These are phyloP conservation scores for Nemopilema nomurai DNA, from an alignment of 30 jellyfish, hydroid and myxozoan genomes.

Conservation along the genomic window DNA sequence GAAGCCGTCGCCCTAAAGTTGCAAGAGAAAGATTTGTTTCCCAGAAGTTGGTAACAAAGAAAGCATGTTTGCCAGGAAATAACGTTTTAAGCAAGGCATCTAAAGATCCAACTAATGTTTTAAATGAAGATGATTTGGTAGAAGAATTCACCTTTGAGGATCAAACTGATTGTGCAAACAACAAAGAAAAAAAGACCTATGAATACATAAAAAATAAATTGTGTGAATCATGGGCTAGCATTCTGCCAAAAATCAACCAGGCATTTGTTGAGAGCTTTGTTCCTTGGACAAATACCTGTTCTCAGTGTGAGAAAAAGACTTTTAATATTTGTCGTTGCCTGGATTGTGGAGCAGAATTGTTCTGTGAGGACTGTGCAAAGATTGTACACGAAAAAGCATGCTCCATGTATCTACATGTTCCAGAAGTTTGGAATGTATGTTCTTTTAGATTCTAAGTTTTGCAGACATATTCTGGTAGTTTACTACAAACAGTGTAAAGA, in stretches of 20 bases:
- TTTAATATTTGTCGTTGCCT: conserved; percentile 12
- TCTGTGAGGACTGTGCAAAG: conserved; percentile 5
- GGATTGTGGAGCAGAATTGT: conserved; percentile 16
- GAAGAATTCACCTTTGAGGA: conserved; percentile 17
- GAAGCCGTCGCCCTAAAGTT: conserved; percentile 19
- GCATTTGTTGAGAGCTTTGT: conserved; percentile 14
- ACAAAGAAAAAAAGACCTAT: background rate
- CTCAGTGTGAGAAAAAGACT: conserved; percentile 7
- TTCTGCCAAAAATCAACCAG: background rate
- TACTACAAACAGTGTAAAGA: background rate
- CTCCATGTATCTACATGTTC: conserved; percentile 19
- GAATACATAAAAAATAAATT: conserved; percentile 4
- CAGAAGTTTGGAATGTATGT: conserved; percentile 12
- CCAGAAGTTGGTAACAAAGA: background rate
- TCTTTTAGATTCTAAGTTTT: background rate
- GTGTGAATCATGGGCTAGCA: conserved; percentile 8
- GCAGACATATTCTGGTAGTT: background rate
- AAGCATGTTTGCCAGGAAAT: conserved; percentile 12
- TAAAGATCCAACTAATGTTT: background rate
- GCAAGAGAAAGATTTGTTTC: conserved; percentile 14
- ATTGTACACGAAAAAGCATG: background rate
- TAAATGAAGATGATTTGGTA: conserved; percentile 7
- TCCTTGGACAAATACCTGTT: conserved; percentile 17
- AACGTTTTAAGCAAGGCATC: background rate
- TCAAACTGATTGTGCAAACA: conserved; percentile 2